Evolutionary conservation across 2,888 invertebrate species (phyloP), one percentile per base, ranked within the genome.

Genomic region (Laothoe populi): DNA sequence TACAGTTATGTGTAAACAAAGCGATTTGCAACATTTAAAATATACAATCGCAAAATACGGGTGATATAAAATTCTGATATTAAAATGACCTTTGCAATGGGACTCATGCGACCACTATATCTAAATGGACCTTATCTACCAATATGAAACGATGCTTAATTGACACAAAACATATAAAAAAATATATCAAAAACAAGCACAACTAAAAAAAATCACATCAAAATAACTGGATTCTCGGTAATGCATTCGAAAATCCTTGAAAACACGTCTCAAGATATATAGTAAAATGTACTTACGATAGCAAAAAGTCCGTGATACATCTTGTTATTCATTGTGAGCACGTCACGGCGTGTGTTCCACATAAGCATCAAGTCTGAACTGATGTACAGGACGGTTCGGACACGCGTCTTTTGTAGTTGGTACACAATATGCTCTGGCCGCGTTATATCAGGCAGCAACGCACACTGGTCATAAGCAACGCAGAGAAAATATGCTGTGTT

Each of bases 241-340:
- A 11, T 53, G 35, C 53, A 53, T 53, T 53, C 35, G 31, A 53
- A 53, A 53, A 49, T 49, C 53, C 53, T 53, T 53, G 53, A 53
- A 35, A 53, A 35, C 53, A 24, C 10, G 49, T 49, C 49, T 31
- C 53, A 11, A 19, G 24, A 24, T 35, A 35, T 11, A 26, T 58
- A 35, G 24, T 16, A 57, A 10, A 38, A 40, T 10, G 40, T 57
- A 68, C 68, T 66, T 65, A 68, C 68, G 48, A 64, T 59, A 10
- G 64, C 11, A 53, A 53, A 53, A 53, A 53, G 10, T 53, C 53
- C 53, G 19, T 11, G 16, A 53, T 31, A 10, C 53, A 53, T 53
- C 19, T 53, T 53, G 31, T 11, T 16, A 4, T 1, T n/a, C 1
- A 16, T 4, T 44, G 16, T 26, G 26, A 31, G 26, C 49, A 31